phyloP scores from a whole-genome alignment of 2,888 invertebrate genomes.

The Abrostola triplasia region DNA sequence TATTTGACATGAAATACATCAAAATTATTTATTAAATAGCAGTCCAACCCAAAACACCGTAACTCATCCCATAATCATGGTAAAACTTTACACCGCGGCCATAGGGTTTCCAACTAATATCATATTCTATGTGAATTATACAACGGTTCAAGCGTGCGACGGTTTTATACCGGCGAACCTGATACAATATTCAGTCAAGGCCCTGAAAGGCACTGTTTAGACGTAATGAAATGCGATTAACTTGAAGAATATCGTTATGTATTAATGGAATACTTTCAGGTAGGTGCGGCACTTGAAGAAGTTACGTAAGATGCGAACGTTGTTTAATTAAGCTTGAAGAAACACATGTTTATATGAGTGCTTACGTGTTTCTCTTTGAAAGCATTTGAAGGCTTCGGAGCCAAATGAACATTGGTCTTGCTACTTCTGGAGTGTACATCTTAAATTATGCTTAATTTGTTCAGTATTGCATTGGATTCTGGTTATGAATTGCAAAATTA shows the following conservation, averaged over 20 bases:
- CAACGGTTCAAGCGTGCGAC: slow-evolving; percentile 25
- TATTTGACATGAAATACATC: background rate
- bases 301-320: slow-evolving; percentile 5
- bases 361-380: background rate
- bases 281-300: background rate
- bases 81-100: slow-evolving; percentile 23
- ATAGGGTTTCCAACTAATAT: slow-evolving; percentile 30
- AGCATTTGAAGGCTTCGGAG: background rate
- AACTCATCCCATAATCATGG: slow-evolving; percentile 28
- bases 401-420: background rate
- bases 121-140: slow-evolving; percentile 52
- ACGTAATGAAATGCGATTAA: slow-evolving; percentile 41
- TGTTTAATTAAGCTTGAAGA: background rate
- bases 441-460: background rate
- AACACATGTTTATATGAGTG: background rate
- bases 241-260: slow-evolving; percentile 38
- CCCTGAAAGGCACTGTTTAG: slow-evolving; percentile 20
- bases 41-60: slow-evolving; percentile 10
- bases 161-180: slow-evolving; percentile 16
- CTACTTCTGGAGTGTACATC: background rate
- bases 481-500: too few species aligned
- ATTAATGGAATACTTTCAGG: slow-evolving; percentile 43
- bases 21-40: background rate
- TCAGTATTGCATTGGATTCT: too few species aligned
- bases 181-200: slow-evolving; percentile 37